phyloP scores from a whole-genome alignment of 30 jellyfish, hydroid and myxozoan species.

The Aurelia sp. region DNA sequence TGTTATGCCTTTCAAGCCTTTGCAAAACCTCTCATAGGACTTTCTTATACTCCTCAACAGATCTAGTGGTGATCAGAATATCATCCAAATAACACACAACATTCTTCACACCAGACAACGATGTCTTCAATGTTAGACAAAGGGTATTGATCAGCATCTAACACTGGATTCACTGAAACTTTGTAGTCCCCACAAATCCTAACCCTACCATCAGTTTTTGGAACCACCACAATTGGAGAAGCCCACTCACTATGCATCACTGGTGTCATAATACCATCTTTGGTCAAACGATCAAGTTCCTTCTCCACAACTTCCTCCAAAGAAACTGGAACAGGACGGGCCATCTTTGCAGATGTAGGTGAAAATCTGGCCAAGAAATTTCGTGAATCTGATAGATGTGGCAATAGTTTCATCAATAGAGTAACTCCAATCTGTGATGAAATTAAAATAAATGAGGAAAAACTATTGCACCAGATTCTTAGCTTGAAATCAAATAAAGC shows the following conservation, averaged over 20 bases:
- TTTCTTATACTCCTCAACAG: slow-evolving; percentile 46
- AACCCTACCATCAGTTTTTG: slow-evolving; percentile 43
- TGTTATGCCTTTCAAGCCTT: neutral
- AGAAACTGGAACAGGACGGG: too few species aligned
- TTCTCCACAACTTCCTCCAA: too few species aligned
- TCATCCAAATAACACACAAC: neutral
- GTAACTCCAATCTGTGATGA: too few species aligned
- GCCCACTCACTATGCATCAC: slow-evolving; percentile 52
- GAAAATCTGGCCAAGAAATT: too few species aligned
- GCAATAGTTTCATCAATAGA: too few species aligned
- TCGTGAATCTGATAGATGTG: too few species aligned
- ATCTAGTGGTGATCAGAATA: slow-evolving; percentile 6
- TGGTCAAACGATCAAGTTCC: too few species aligned
- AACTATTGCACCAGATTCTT: too few species aligned
- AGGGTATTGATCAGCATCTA: slow-evolving; percentile 68
- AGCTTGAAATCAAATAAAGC: too few species aligned
- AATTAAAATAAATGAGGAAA: too few species aligned
- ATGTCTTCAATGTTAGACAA: slow-evolving; percentile 34
- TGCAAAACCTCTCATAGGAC: slow-evolving; percentile 24
- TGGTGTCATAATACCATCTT: neutral
- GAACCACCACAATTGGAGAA: slow-evolving; percentile 50
- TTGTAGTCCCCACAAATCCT: slow-evolving; percentile 24
- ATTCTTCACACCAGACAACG: slow-evolving; percentile 1
- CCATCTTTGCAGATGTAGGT: too few species aligned
- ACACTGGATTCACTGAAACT: slow-evolving; percentile 55